A percentile compares a stretch with the other conserved stretches of the same genome.
These are phyloP conservation scores for Cosmia pyralina DNA, from an alignment of 2,888 invertebrate species.

Conservation along the genomic window DNA sequence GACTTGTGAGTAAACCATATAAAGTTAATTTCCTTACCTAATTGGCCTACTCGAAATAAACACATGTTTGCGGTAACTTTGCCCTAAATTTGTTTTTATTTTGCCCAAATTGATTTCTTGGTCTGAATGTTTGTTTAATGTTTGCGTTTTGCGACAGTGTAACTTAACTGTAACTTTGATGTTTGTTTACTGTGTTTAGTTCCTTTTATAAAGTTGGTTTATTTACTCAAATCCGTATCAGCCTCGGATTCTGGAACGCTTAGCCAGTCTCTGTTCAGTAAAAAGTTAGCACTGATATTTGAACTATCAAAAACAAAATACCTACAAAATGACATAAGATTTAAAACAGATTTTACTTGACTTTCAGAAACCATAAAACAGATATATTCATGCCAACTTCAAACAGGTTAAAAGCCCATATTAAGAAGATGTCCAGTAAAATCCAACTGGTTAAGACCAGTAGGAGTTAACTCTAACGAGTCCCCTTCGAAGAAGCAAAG, in stretches of 20 bases:
- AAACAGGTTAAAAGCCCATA: neutral
- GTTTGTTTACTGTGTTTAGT: no score
- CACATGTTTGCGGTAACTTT: constrained; percentile 39
- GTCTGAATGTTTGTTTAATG: constrained; percentile 57
- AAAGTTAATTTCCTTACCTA: constrained; percentile 40
- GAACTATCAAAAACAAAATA: no score
- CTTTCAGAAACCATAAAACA: no score
- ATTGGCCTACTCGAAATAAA: constrained; percentile 60
- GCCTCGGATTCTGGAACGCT: no score
- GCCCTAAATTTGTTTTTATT: constrained; percentile 38
- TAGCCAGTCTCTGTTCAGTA: no score
- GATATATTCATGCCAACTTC: neutral
- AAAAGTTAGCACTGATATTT: no score
- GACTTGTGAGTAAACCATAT: constrained; percentile 38
- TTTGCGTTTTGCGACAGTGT: neutral
- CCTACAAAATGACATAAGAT: no score
- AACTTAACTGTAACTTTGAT: neutral
- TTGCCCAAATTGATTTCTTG: constrained; percentile 51
- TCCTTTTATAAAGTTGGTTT: no score
- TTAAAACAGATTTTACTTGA: no score
- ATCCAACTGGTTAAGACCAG: constrained; percentile 17
- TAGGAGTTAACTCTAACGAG: constrained; percentile 19
- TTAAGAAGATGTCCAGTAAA: constrained; percentile 5
- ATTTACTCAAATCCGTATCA: no score
- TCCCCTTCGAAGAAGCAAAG: constrained; percentile 20